A percentile compares a stretch with the other conserved stretches of the same genome.
Evolutionary conservation across 2,888 invertebrate genomes (phyloP).

Genomic region (Spodoptera picta): DNA sequence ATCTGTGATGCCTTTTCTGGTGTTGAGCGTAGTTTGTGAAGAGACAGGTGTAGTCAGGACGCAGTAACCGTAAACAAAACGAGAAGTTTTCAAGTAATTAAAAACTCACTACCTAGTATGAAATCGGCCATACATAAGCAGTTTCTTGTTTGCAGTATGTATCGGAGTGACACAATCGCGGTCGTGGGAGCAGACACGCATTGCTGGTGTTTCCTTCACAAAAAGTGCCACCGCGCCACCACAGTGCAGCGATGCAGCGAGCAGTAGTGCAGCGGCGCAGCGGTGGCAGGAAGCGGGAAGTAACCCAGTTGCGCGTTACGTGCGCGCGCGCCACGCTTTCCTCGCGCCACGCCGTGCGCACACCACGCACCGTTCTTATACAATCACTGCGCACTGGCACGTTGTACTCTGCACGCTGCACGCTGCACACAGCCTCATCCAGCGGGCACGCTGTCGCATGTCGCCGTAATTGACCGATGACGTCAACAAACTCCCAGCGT

Average conservation of each 20-base stretch:
- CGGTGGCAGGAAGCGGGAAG: constrained; percentile 80
- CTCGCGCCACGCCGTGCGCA: constrained; percentile 57
- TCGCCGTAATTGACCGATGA: no score
- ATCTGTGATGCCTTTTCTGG: no score
- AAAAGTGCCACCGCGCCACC: constrained; percentile 55
- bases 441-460: no score
- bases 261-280: no score
- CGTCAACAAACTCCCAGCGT: no score
- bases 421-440: neutral
- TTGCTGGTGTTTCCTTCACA: constrained; percentile 63
- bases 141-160: constrained; percentile 4
- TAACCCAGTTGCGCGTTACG: constrained; percentile 79
- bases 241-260: no score
- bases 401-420: constrained; percentile 6
- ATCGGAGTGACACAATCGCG: constrained; percentile 56
- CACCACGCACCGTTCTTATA: constrained; percentile 47
- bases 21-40: no score
- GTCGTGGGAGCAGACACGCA: constrained; percentile 60
- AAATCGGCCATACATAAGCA: neutral
- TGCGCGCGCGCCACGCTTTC: constrained; percentile 73
- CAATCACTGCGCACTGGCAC: constrained; percentile 30
- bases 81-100: no score
- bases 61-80: no score
- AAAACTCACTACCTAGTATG: no score
- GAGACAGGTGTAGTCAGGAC: no score